Evolutionary conservation across 2,888 invertebrate genomes (phyloP), one percentile per base, ranked within the genome.

Genomic region (Heliconius hortense): DNA sequence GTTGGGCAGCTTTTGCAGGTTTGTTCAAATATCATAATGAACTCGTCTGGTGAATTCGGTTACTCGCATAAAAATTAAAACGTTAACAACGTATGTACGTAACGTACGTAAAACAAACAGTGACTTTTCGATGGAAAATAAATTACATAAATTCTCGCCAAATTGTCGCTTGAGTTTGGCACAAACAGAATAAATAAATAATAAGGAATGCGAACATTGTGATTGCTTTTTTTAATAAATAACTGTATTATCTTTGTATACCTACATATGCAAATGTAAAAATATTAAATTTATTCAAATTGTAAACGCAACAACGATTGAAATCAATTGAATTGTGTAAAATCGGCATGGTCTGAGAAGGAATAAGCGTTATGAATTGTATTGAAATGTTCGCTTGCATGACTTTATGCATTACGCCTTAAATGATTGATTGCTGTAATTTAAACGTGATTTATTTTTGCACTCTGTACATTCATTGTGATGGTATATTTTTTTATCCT

Each of bases 121-220:
- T 79, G 81, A 81, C 79, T 80, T 77, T 81, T 79, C 80, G 81
- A 81, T 81, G 80, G 77, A 80, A 81, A 82, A 82, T 82, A 80
- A 82, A 82, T 81, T 81, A 80, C 81, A 81, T 81, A 81, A 81
- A 82, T 80, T 81, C 79, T 73, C 79, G 72, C 78, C 79, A 82
- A 82, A 80, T 80, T 77, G 77, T 78, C 77, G 78, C 75, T 63
- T 72, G 75, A 73, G 73, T 77, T 75, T 78, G 75, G 78, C 78
- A 72, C 78, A 73, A 64, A 74, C 73, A 59, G 75, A 77, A 77
- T 78, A 78, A 76, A 76, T 75, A 78, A 78, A 78, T 77, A 79
- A 77, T 78, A 77, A 78, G 77, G 75, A 78, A 77, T 64, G 53
- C 68, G 64, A 43, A 76, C 72, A 53, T 67, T 64, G 60, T 72